Evolutionary conservation across 2,113 vertebrate species (phyloP).

Genomic region (Cynopterus brachyotis): DNA sequence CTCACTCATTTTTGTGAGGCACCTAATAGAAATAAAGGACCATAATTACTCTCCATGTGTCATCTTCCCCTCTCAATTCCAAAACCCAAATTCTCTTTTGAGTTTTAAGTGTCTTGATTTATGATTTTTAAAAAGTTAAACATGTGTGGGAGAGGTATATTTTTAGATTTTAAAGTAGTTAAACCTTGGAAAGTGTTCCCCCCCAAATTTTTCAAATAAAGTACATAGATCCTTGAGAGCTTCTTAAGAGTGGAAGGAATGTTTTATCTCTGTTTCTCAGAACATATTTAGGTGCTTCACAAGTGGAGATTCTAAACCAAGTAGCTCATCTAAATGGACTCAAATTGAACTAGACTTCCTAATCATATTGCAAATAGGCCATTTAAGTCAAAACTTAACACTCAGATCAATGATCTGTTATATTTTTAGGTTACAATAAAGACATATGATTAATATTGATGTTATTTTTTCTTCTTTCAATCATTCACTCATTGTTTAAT

Average conservation of each 20-base stretch:
- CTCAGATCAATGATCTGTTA: background rate
- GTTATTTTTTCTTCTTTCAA: background rate
- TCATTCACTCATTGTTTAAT: background rate
- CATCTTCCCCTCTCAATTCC: background rate
- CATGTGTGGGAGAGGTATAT: background rate
- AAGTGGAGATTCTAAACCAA: background rate
- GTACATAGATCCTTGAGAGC: background rate
- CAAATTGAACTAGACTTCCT: background rate
- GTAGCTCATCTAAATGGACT: background rate
- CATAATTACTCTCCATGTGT: background rate
- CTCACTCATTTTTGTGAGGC: background rate
- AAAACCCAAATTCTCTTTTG: background rate
- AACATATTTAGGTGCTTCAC: background rate
- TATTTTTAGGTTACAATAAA: background rate
- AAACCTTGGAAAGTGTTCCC: background rate
- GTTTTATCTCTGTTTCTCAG: constrained; percentile 3
- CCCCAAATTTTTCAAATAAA: background rate
- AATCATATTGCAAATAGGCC: background rate
- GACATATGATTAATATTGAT: background rate
- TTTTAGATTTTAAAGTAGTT: background rate
- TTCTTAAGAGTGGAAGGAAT: background rate
- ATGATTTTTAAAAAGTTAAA: background rate
- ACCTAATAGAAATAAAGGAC: background rate
- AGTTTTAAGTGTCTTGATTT: background rate
- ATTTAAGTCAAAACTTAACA: background rate